Conservation (phyloP, 2,888 invertebrate genomes). For the Lordiphosa andalusiaca region DNA sequence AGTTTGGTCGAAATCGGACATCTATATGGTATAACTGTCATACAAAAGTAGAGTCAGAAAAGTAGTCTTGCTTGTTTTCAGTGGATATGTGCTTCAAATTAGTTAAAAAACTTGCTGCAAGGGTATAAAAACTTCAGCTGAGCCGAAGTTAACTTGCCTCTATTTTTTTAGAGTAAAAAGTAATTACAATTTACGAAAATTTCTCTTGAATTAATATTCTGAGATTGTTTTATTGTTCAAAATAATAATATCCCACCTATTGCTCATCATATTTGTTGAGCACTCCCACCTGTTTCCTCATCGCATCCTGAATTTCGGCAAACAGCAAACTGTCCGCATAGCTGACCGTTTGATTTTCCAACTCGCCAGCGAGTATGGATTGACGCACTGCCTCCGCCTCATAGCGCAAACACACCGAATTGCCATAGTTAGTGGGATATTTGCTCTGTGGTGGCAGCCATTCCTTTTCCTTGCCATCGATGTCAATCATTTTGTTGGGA, state of each 20-base stretch:
- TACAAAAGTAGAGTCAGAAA: no score
- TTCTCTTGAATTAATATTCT: constrained; percentile 69
- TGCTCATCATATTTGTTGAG: constrained; percentile 58
- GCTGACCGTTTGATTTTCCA: constrained; percentile 86
- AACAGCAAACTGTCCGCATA: constrained; percentile 86
- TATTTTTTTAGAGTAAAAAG: no score
- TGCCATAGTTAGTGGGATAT: constrained; percentile 84
- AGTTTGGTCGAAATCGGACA: no score
- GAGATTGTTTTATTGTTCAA: constrained; percentile 44
- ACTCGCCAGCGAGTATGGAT: constrained; percentile 84
- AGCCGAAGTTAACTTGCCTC: no score
- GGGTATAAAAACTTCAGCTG: no score
- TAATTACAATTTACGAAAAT: constrained; percentile 56
- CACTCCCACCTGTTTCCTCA: constrained; percentile 84
- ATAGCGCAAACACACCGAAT: constrained; percentile 88
- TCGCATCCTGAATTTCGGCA: constrained; percentile 86
- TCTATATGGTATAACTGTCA: no score
- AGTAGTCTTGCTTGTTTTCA: no score
- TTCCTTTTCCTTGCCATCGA: constrained; percentile 84
- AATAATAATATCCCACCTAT: constrained; percentile 8
- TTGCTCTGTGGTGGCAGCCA: constrained; percentile 85
- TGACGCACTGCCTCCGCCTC: constrained; percentile 89
- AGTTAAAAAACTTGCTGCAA: no score
- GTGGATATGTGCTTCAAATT: no score
- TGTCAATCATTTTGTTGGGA: constrained; percentile 84